Conservation (phyloP, 2,113 vertebrate species). For the Oenanthe oenanthe region DNA sequence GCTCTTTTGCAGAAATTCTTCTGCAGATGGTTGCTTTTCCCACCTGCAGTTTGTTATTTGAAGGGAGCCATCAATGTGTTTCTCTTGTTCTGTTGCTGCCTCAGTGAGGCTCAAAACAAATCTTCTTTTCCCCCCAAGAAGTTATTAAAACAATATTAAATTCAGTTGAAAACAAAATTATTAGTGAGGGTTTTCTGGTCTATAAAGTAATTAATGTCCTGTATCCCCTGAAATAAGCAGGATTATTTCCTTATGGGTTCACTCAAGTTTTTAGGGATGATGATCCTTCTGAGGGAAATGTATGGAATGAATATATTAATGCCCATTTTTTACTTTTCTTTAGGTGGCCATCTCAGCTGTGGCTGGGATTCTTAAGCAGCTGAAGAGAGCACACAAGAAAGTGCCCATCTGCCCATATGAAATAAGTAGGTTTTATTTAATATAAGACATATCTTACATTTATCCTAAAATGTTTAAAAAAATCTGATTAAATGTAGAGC, state of each 20-base stretch:
- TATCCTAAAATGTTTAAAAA: neutral
- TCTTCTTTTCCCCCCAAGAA: accelerated
- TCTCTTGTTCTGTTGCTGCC: neutral
- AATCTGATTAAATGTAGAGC: neutral
- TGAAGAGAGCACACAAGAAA: conserved; percentile 92
- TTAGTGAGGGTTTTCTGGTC: neutral
- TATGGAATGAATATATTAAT: neutral
- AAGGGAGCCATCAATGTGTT: neutral
- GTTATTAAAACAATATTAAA: neutral
- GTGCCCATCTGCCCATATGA: conserved; percentile 85
- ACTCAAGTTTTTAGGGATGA: neutral
- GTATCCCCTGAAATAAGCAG: neutral
- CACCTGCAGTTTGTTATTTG: neutral
- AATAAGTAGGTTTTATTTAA: conserved; percentile 81
- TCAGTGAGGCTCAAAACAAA: neutral
- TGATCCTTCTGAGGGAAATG: neutral
- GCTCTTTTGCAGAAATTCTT: neutral
- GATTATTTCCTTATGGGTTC: neutral
- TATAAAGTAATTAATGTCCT: neutral
- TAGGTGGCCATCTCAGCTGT: conserved; percentile 96
- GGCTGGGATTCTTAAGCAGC: conserved; percentile 93
- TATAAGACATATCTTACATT: neutral
- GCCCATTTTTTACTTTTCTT: conserved; percentile 40
- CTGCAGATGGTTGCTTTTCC: neutral
- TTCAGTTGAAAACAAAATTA: neutral